Conservation (phyloP, 2,797 vertebrate species). For the Nyctibius grandis region DNA sequence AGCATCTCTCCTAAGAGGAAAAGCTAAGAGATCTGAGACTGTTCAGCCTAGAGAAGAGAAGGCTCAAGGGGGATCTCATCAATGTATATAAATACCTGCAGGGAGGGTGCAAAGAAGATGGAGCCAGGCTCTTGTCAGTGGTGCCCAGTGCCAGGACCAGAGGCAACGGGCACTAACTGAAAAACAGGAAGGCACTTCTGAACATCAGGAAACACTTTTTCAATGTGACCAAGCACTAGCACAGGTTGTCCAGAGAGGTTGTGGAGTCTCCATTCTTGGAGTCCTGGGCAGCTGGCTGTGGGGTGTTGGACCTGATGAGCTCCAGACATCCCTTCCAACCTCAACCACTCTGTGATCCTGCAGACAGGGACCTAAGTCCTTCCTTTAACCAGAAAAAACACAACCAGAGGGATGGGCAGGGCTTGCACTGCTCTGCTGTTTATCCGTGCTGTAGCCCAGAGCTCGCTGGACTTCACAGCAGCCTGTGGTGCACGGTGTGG, state of each 20-base stretch:
- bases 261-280: not conserved
- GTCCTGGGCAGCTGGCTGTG: not conserved
- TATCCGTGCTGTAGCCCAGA: not conserved
- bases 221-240: not conserved
- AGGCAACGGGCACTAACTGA: not conserved
- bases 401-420: not conserved
- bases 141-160: not conserved
- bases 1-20: not conserved
- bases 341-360: not conserved
- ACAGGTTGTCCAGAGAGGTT: not conserved
- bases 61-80: not conserved
- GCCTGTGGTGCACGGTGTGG: not conserved
- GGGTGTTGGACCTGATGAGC: not conserved
- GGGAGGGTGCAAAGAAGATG: fast-evolving
- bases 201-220: not conserved
- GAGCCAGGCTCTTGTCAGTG: not conserved
- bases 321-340: not conserved
- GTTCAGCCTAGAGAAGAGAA: not conserved
- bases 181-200: not conserved
- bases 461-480: fast-evolving
- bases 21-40: not conserved
- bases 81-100: not conserved
- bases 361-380: not conserved
- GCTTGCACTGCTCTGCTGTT: fast-evolving
- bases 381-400: not conserved